phyloP scores from a whole-genome alignment of 2,888 invertebrate genomes.

The Cryptosula pallasiana region DNA sequence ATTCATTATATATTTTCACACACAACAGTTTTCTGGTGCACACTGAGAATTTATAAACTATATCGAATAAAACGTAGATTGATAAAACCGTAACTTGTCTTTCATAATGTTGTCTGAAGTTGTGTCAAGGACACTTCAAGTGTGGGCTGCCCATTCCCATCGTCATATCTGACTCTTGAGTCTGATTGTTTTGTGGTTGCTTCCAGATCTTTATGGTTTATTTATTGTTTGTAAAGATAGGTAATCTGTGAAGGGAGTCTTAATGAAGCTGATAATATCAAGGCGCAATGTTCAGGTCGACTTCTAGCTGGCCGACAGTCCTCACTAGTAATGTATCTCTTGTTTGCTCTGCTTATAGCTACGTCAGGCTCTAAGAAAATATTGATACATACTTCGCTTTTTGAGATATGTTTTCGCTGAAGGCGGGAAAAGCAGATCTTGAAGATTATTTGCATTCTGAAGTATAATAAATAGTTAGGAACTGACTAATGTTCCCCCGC shows the following conservation, averaged over 20 bases:
- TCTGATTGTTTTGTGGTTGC: background rate
- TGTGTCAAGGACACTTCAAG: too few species aligned
- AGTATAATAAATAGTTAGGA: background rate
- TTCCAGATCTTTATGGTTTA: slow-evolving; percentile 18
- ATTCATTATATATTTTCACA: background rate
- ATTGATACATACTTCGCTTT: background rate
- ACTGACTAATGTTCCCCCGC: background rate
- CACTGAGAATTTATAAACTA: background rate
- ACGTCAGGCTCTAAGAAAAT: background rate
- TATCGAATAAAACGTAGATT: too few species aligned
- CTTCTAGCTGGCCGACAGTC: too few species aligned
- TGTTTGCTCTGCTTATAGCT: too few species aligned
- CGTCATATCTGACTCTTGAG: background rate
- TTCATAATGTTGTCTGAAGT: too few species aligned
- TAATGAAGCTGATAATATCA: too few species aligned
- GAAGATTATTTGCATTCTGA: slow-evolving; percentile 2
- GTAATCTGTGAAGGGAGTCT: slow-evolving; percentile 3
- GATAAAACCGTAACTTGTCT: too few species aligned
- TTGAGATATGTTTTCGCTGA: background rate
- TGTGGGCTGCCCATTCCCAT: background rate
- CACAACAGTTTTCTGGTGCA: background rate
- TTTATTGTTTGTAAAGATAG: slow-evolving; percentile 18
- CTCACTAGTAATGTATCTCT: too few species aligned
- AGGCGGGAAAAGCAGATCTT: slow-evolving; percentile 17
- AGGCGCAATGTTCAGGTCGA: too few species aligned